Evolutionary conservation across 1,140 invertebrate genomes (phyloP), one percentile per base, ranked within the genome.

Genomic region (Drosophila mojavensis): DNA sequence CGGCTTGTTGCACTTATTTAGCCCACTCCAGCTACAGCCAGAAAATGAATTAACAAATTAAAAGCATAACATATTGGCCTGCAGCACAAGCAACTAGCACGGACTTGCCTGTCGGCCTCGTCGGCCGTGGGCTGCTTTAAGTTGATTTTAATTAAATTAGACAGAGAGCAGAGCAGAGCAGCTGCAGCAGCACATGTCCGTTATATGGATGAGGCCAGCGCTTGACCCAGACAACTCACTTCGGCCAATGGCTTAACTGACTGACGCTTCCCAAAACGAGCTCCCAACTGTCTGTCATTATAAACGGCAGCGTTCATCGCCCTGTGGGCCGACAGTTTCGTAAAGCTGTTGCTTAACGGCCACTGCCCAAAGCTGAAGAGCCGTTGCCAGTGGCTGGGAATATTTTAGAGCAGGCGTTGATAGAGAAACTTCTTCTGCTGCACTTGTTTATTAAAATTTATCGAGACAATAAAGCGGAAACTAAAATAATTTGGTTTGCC

Each of bases 31-130:
- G 26, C 55, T 72, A 56, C 75, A 66, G 75, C 75, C 63, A 60
- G 83, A 65, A 88, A 89, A 86, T 88, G 84, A 86, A 86, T 89
- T 86, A 89, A 86, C 83, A 88, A 86, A 86, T 86, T 88, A 86
- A 86, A 86, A 89, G 84, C 83, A 76, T 86, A 74, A 80, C 83
- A 88, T 88, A 86, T 88, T 86, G 83, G 79, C 72, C 61, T 50
- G 66, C 66, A 75, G 62, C 56, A 67, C 50, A 36, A 45, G 62
- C 71, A 69, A 61, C 30, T 39, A 53, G 36, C 36, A 2, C 1
- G 9, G n/a, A 15, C 15, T 59, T 65, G 71, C 56, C 61, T 53
- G 75, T 43, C 36, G 73, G 78, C 54, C 41, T 36, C 62, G 59
- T 39, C 66, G 70, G 53, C 47, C 41, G 39, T 50, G 30, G 50